A percentile compares a stretch with the other conserved stretches of the same genome.
phyloP scores from a whole-genome alignment of 2,888 invertebrate genomes.

The Chaetoderma sp. region DNA sequence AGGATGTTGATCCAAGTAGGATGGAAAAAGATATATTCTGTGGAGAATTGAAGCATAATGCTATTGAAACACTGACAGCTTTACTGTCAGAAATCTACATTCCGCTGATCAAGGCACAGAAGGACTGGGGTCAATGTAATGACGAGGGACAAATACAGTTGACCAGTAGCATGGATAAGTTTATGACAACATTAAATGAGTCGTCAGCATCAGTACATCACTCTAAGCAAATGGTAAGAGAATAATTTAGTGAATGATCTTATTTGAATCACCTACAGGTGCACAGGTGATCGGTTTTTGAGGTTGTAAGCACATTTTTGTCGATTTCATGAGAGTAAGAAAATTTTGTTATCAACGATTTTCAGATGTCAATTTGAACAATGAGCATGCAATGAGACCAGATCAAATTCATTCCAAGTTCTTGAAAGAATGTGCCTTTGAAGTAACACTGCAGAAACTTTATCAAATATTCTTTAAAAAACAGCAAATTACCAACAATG shows the following conservation, averaged over 20 bases:
- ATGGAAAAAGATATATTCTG: conserved; percentile 67
- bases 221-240: conserved; percentile 64
- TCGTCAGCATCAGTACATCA: conserved; percentile 58
- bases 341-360: neutral
- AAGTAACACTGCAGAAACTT: no score
- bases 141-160: conserved; percentile 61
- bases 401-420: no score
- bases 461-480: no score
- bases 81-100: conserved; percentile 65
- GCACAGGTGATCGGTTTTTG: neutral
- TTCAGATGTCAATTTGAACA: no score
- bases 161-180: conserved; percentile 63
- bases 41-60: conserved; percentile 67
- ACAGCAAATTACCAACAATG: no score
- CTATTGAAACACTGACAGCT: conserved; percentile 61
- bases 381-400: no score
- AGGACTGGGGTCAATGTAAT: conserved; percentile 66
- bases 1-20: conserved; percentile 61
- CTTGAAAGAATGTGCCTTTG: no score
- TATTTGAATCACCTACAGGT: no score
- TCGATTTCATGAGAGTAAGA: neutral
- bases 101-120: conserved; percentile 63
- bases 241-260: no score
- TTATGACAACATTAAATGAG: conserved; percentile 59
- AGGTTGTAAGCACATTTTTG: no score